Conservation (phyloP, 2,113 vertebrate genomes). For the Ctenomys sociabilis region DNA sequence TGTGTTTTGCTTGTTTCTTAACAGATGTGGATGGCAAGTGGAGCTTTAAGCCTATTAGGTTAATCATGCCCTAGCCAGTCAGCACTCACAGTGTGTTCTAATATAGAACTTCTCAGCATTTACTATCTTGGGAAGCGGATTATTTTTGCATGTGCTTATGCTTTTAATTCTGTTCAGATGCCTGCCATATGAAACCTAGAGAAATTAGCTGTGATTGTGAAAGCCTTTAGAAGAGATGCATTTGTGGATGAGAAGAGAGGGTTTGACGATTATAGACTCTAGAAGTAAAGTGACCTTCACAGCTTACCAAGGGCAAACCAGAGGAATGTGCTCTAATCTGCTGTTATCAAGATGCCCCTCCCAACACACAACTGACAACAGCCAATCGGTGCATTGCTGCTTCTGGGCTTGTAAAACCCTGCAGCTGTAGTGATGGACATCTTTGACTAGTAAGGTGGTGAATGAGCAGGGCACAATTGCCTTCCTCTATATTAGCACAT, state of each 20-base stretch:
- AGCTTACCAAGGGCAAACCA: neutral
- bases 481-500: neutral
- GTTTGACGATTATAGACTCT: neutral
- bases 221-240: conserved; percentile 57
- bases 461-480: neutral
- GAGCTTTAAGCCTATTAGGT: conserved; percentile 94
- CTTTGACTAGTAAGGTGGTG: neutral
- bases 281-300: conserved; percentile 78
- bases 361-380: conserved; percentile 13
- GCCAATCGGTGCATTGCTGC: conserved; percentile 34
- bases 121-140: conserved; percentile 72
- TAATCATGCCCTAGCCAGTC: conserved; percentile 88
- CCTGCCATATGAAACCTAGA: conserved; percentile 70
- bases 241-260: neutral
- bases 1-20: conserved; percentile 82
- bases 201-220: conserved; percentile 62
- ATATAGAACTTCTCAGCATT: conserved; percentile 76
- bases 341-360: conserved; percentile 9
- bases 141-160: conserved; percentile 69
- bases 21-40: conserved; percentile 90
- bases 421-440: neutral
- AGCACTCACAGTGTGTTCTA: conserved; percentile 77
- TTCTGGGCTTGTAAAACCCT: conserved; percentile 11
- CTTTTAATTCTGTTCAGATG: conserved; percentile 66
- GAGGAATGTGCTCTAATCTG: neutral